phyloP scores from a whole-genome alignment of 1,140 invertebrate genomes.

The Epicauta chinensis region DNA sequence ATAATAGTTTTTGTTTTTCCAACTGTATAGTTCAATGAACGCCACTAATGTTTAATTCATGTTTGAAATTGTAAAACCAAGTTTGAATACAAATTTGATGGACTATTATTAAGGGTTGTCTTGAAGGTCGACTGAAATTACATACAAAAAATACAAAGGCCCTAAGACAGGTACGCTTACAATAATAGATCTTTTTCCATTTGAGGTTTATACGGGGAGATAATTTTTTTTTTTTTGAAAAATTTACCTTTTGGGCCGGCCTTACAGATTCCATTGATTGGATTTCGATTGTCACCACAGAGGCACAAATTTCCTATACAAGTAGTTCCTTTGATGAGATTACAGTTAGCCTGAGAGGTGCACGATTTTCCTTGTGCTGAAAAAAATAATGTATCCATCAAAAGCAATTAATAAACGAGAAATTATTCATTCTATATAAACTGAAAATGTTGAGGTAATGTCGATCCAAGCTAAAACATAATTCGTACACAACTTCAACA shows the following conservation, averaged over 20 bases:
- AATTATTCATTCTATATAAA: background rate
- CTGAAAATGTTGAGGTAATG: conserved; percentile 11
- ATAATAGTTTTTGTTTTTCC: conserved; percentile 4
- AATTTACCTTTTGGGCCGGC: conserved; percentile 32
- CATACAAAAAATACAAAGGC: too few relatives aligned
- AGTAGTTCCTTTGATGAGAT: conserved; percentile 34
- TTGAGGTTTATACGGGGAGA: too few relatives aligned
- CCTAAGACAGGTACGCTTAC: too few relatives aligned
- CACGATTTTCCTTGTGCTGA: conserved; percentile 29
- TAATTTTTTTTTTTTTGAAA: too few relatives aligned
- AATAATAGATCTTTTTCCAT: too few relatives aligned
- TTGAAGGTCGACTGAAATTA: too few relatives aligned
- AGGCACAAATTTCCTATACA: conserved; percentile 34
- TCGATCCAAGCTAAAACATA: conserved; percentile 15
- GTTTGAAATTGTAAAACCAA: background rate
- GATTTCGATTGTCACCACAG: conserved; percentile 38
- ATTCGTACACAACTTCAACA: conserved; percentile 21
- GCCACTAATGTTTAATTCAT: conserved; percentile 9
- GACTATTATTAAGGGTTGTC: too few relatives aligned
- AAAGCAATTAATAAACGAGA: background rate
- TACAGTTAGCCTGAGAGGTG: conserved; percentile 32
- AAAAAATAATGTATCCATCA: conserved; percentile 17
- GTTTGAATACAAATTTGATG: too few relatives aligned
- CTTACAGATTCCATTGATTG: conserved; percentile 32
- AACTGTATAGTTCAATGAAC: background rate